A percentile compares a stretch with the other conserved stretches of the same genome.
phyloP scores from a whole-genome alignment of 2,113 vertebrate genomes.

The Antechinus stuartii region DNA sequence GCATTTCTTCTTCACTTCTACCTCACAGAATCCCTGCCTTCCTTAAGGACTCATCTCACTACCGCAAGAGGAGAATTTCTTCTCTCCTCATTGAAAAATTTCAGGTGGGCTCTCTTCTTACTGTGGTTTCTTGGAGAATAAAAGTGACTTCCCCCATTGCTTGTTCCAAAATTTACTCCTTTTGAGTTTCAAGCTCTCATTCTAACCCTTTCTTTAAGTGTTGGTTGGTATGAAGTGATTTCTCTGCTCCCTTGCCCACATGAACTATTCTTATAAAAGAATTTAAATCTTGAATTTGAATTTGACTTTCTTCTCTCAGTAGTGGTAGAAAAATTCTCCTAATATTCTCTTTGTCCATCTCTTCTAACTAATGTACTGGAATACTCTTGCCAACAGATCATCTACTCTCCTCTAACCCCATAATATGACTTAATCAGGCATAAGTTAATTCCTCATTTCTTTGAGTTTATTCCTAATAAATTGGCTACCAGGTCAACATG shows the following conservation, averaged over 20 bases:
- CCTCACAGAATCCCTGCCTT: not conserved
- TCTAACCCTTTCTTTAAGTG: not conserved
- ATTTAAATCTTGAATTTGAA: too few relatives aligned
- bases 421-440: not conserved
- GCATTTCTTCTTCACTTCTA: not conserved
- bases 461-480: not conserved
- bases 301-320: not conserved
- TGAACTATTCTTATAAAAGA: not conserved
- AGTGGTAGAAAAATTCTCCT: not conserved
- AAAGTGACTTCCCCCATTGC: not conserved
- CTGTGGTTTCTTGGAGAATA: not conserved
- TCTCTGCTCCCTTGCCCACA: not conserved
- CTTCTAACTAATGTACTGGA: not conserved
- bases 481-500: not conserved
- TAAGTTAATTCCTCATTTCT: not conserved
- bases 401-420: not conserved
- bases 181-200: not conserved
- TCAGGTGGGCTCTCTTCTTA: not conserved
- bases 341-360: not conserved
- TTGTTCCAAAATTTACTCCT: not conserved
- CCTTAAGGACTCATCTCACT: not conserved
- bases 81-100: not conserved
- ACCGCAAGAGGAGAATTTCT: not conserved
- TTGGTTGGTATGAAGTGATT: not conserved
- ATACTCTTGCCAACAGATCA: not conserved